A percentile compares a stretch with the other conserved stretches of the same genome.
Evolutionary conservation across 2,113 vertebrate genomes (phyloP).

Genomic region (Embiotoca jacksoni): DNA sequence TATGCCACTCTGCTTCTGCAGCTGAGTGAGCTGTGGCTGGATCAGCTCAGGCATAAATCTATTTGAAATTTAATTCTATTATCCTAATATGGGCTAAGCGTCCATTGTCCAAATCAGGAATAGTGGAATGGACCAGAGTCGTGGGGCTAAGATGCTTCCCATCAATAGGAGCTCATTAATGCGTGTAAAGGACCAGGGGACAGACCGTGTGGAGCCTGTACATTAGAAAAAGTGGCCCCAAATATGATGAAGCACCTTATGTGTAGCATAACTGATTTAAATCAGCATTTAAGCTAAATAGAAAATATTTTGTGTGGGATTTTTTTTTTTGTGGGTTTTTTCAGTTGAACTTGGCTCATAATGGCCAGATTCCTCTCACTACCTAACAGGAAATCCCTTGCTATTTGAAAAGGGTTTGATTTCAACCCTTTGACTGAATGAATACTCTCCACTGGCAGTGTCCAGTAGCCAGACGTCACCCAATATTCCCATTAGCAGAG

Average conservation of each 20-base stretch:
- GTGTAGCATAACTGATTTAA: slow-evolving; percentile 23
- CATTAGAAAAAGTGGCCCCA: slow-evolving; percentile 26
- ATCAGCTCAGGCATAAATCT: slow-evolving; percentile 74
- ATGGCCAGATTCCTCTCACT: slow-evolving; percentile 37
- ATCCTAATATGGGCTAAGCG: slow-evolving; percentile 75
- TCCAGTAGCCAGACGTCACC: slow-evolving; percentile 71
- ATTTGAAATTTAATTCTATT: slow-evolving; percentile 83
- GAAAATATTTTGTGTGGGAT: neutral
- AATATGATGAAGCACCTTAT: slow-evolving; percentile 2
- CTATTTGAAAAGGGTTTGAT: slow-evolving; percentile 65
- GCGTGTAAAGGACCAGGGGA: slow-evolving; percentile 42
- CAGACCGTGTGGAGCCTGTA: slow-evolving; percentile 69
- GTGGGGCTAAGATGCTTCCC: slow-evolving; percentile 62
- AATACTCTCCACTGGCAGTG: slow-evolving; percentile 60
- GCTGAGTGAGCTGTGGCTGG: slow-evolving; percentile 62
- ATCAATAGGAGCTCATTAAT: slow-evolving; percentile 71
- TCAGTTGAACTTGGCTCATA: slow-evolving; percentile 21
- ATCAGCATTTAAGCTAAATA: slow-evolving; percentile 14
- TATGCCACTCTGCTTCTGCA: slow-evolving; percentile 81
- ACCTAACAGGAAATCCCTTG: slow-evolving; percentile 58
- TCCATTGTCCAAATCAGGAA: slow-evolving; percentile 77
- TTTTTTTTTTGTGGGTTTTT: neutral
- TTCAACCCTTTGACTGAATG: slow-evolving; percentile 64
- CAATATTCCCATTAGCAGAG: slow-evolving; percentile 76
- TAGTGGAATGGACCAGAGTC: slow-evolving; percentile 64